Percentiles rank a stretch among this genome's conserved stretches.
phyloP scores from a whole-genome alignment of 2,888 invertebrate genomes.

The Polyploca ridens region DNA sequence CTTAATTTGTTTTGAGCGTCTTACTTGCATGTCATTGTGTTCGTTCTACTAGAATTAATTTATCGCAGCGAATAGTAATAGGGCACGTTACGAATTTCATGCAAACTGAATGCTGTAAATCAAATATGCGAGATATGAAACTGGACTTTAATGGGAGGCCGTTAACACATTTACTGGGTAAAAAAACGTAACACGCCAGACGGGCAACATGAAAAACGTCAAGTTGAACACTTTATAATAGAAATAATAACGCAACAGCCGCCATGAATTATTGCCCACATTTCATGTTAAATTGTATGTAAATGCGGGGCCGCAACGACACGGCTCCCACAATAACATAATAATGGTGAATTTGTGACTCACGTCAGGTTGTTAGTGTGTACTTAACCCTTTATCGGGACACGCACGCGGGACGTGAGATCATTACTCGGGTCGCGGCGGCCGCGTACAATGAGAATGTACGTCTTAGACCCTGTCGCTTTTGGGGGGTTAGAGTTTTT shows the following conservation, averaged over 20 bases:
- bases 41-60: conserved; percentile 45
- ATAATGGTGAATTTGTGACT: conserved; percentile 84
- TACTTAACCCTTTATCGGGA: conserved; percentile 84
- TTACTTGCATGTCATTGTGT: conserved; percentile 49
- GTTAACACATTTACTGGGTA: conserved; percentile 63
- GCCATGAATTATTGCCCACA: conserved; percentile 81
- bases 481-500: conserved; percentile 29
- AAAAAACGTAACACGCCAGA: conserved; percentile 64
- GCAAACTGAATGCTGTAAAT: conserved; percentile 59
- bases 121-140: conserved; percentile 52
- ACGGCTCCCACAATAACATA: conserved; percentile 83
- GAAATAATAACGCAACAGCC: conserved; percentile 80
- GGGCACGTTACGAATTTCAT: conserved; percentile 46
- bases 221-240: conserved; percentile 79
- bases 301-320: conserved; percentile 78
- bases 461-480: conserved; percentile 37
- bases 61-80: conserved; percentile 20
- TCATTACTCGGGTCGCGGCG: conserved; percentile 75
- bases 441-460: conserved; percentile 60
- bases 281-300: conserved; percentile 84
- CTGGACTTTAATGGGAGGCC: conserved; percentile 58
- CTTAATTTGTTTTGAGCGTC: conserved; percentile 57
- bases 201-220: conserved; percentile 71
- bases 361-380: conserved; percentile 83
- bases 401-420: conserved; percentile 83